phyloP scores from a whole-genome alignment of 37 sponge, comb jelly and placozoan species.

The Corticium candelabrum region DNA sequence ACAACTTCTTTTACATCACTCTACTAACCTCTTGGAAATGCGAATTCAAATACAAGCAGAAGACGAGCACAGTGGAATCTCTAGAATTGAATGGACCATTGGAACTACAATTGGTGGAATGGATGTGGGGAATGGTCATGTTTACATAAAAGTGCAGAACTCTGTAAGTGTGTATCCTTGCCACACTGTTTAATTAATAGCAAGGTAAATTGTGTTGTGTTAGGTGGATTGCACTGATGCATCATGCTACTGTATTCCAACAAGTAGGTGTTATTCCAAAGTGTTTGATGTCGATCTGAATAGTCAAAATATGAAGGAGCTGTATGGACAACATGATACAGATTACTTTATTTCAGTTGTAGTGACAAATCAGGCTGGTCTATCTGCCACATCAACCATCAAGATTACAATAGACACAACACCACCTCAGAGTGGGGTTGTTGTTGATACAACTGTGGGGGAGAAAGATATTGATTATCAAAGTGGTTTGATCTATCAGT shows the following conservation, averaged over 20 bases:
- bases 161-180: too few relatives aligned
- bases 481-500: not conserved
- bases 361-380: constrained; percentile 51
- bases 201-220: too few relatives aligned
- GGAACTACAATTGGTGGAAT: constrained; percentile 15
- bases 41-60: constrained; percentile 24
- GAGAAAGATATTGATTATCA: constrained; percentile 50
- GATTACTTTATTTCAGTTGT: constrained; percentile 49
- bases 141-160: too few relatives aligned
- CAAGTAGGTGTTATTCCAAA: not conserved
- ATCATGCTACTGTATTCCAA: not conserved
- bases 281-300: not conserved
- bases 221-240: not conserved
- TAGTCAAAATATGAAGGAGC: not conserved
- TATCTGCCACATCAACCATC: constrained; percentile 21
- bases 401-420: constrained; percentile 65
- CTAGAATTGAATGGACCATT: constrained; percentile 40
- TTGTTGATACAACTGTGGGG: constrained; percentile 39
- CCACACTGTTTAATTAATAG: too few relatives aligned
- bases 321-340: constrained; percentile 42
- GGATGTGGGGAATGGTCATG: constrained; percentile 35
- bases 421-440: constrained; percentile 52
- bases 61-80: constrained; percentile 52
- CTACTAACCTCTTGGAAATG: constrained; percentile 25
- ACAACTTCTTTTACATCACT: constrained; percentile 24